Conservation (phyloP, 2,797 vertebrate genomes). For the Sylvia borin region DNA sequence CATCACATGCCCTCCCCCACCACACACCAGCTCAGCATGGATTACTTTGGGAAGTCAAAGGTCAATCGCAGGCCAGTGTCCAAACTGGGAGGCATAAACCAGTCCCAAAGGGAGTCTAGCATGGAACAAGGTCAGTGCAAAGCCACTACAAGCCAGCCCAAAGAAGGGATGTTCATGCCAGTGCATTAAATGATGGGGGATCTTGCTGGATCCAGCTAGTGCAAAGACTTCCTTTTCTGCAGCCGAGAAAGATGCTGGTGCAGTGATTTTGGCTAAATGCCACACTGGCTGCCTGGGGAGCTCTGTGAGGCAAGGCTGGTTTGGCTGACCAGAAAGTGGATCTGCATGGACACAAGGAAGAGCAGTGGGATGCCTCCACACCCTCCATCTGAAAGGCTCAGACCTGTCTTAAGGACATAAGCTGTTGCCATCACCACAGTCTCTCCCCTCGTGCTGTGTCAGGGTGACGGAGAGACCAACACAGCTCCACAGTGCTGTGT, state of each 20-base stretch:
- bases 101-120: neutral
- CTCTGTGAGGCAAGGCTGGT: neutral
- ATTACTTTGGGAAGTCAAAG: neutral
- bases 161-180: neutral
- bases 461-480: neutral
- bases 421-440: neutral
- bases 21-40: neutral
- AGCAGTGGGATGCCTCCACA: neutral
- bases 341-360: neutral
- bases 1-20: accelerated
- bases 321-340: neutral
- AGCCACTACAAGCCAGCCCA: neutral
- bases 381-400: neutral
- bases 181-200: accelerated
- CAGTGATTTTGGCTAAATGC: neutral
- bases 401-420: neutral
- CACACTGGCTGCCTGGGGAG: neutral
- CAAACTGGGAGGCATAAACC: neutral
- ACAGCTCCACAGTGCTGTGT: neutral
- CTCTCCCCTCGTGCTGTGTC: accelerated
- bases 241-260: neutral
- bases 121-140: neutral
- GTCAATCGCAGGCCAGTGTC: neutral
- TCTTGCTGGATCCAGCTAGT: neutral
- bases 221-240: neutral